Evolutionary conservation across 1,140 invertebrate genomes (phyloP).

Genomic region (Heliconius eleuchia): DNA sequence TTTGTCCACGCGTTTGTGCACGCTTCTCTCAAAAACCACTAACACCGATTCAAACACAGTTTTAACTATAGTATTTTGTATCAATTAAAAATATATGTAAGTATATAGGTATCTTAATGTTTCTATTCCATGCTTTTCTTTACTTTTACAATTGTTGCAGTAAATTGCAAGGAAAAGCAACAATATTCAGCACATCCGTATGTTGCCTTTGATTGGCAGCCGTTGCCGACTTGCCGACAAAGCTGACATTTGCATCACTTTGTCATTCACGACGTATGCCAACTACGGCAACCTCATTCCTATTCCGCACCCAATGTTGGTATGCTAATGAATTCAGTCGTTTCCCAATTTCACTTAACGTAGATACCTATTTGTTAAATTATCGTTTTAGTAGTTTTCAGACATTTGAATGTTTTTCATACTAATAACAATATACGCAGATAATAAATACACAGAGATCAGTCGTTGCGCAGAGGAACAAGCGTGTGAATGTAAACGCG

Average conservation of each 20-base stretch:
- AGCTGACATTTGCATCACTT: slow-evolving; percentile 74
- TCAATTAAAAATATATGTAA: no score
- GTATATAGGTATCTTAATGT: no score
- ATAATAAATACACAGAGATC: no score
- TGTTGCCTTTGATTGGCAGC: slow-evolving; percentile 58
- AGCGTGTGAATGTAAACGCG: no score
- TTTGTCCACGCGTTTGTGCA: no score
- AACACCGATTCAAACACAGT: no score
- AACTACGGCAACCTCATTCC: slow-evolving; percentile 60
- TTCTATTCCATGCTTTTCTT: background rate
- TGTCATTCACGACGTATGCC: slow-evolving; percentile 69
- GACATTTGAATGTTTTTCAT: no score
- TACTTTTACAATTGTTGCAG: slow-evolving; percentile 13
- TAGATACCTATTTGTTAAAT: background rate
- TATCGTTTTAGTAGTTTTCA: no score
- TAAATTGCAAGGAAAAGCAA: slow-evolving; percentile 41
- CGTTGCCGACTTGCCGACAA: slow-evolving; percentile 48
- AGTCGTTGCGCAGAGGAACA: no score
- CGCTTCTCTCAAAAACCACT: no score
- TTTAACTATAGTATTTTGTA: background rate
- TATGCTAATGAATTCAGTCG: slow-evolving; percentile 64
- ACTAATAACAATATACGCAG: no score
- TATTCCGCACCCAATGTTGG: slow-evolving; percentile 62
- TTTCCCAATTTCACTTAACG: slow-evolving; percentile 59
- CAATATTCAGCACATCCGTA: slow-evolving; percentile 45